Percentiles rank a stretch among this genome's conserved stretches.
Conservation (phyloP, 1,140 invertebrate species). For the Anoplolepis gracilipes region DNA sequence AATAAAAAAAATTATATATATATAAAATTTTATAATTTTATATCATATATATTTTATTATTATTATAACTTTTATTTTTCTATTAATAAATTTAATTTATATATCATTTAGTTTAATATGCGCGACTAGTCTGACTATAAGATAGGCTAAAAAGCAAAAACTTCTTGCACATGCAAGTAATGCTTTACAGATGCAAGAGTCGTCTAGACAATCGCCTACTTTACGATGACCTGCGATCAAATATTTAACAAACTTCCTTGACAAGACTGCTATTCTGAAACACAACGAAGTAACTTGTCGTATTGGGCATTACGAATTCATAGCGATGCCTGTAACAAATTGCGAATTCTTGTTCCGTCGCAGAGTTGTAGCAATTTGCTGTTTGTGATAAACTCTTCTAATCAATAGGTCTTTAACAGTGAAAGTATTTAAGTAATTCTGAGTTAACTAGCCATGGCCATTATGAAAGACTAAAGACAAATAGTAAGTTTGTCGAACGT, state of each 20-base stretch:
- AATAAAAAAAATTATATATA: too few species aligned
- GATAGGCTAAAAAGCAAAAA: not conserved
- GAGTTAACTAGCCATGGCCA: not conserved
- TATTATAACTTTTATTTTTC: not conserved
- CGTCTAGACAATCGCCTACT: not conserved
- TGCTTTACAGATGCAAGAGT: not conserved
- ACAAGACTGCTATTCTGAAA: not conserved
- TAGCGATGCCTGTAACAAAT: not conserved
- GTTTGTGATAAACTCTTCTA: not conserved
- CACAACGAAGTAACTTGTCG: not conserved
- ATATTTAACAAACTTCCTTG: slow-evolving; percentile 7
- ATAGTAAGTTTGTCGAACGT: not conserved
- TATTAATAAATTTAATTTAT: not conserved
- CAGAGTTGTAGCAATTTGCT: not conserved
- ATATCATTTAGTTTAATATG: not conserved
- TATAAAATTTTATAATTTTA: too few species aligned
- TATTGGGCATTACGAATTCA: not conserved
- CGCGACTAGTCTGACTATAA: not conserved
- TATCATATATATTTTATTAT: not conserved
- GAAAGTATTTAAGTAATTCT: not conserved
- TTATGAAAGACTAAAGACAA: slow-evolving; percentile 5
- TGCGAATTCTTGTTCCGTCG: not conserved
- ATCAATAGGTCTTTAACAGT: not conserved
- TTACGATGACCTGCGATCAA: slow-evolving; percentile 1
- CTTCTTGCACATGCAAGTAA: not conserved